phyloP scores from a whole-genome alignment of 2,113 vertebrate genomes.

The Grammomys surdaster region DNA sequence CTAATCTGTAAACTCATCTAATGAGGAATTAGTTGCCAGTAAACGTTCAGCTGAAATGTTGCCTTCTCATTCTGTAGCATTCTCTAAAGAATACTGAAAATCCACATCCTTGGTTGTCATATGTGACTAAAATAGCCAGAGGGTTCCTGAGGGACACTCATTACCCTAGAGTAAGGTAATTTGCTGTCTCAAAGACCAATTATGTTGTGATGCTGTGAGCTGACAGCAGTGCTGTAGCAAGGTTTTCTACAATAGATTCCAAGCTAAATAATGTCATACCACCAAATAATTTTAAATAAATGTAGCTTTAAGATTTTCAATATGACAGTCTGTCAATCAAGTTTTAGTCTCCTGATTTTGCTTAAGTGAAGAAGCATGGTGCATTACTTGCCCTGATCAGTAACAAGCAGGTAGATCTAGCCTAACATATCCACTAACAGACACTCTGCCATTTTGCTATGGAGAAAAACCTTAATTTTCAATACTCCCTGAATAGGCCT shows the following conservation, averaged over 20 bases:
- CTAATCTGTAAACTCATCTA: constrained; percentile 59
- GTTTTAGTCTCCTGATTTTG: constrained; percentile 14
- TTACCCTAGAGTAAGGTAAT: constrained; percentile 52
- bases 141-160: constrained; percentile 37
- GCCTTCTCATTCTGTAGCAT: constrained; percentile 9
- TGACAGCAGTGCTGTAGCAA: constrained; percentile 43
- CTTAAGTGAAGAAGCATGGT: constrained; percentile 49
- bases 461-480: constrained; percentile 71
- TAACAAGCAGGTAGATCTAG: constrained; percentile 48
- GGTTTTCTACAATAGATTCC: constrained; percentile 14
- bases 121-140: constrained; percentile 64
- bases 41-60: constrained; percentile 58
- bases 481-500: constrained; percentile 58
- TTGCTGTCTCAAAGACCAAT: constrained; percentile 62
- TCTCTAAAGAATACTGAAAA: constrained; percentile 63
- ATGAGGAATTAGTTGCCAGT: constrained; percentile 49
- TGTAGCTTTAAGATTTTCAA: constrained; percentile 61
- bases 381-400: constrained; percentile 52
- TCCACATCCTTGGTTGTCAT: constrained; percentile 40
- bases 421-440: constrained; percentile 53
- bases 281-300: constrained; percentile 70
- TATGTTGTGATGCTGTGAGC: constrained; percentile 22
- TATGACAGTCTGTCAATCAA: constrained; percentile 54
- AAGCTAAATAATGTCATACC: constrained; percentile 57
- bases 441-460: constrained; percentile 57